Base-by-base conservation (phyloP, 1,140 invertebrate species). In the Teleopsis dalmanni region DNA sequence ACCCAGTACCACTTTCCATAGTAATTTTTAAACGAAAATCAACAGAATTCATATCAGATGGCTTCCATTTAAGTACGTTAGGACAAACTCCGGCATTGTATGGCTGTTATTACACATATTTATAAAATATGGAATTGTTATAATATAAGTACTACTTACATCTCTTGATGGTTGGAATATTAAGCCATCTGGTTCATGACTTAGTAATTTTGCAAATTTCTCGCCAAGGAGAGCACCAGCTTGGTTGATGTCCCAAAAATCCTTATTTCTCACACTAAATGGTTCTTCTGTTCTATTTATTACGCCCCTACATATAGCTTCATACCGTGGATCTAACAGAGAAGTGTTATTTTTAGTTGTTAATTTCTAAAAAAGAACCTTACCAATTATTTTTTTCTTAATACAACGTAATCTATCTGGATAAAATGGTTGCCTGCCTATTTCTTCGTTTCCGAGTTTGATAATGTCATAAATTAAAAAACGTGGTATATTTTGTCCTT, bases 11-110 rank as follows among this genome's bases (percentile, higher is more conserved):
- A 16, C 74, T 71, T 67, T 88, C 82, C 22, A 72, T 82, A 1
- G 78, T 78, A 38, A 99, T 87, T 71, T 88, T 86, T 13, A 99
- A 71, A 59, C 79, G 82, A 71, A 99, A 99, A 74, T 99, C 97
- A 1, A 99, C 84, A 3, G 95, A 96, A 73, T 98, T 98, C 59
- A 92, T 77, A 27, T 84, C 78, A 4, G 83, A 76, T 0, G 96
- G 96, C 73, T 99, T 99, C 97, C 97, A 99, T 72, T 99, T 99
- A 2, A 99, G 72, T 1, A 97, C 88, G 35, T 83, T 78, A n/a
- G 75, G 67, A 66, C 87, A 95, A 10, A 78, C 73, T 2, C 96
- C 96, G 26, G 84, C 61, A n/a, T 76, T 72, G 68, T 98, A 99
- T 0, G 83, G 81, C 81, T 93, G 71, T 16, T 79, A 78, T n/a